Evolutionary conservation across 1,140 invertebrate genomes (phyloP).

Genomic region (Trissolcus basalis): DNA sequence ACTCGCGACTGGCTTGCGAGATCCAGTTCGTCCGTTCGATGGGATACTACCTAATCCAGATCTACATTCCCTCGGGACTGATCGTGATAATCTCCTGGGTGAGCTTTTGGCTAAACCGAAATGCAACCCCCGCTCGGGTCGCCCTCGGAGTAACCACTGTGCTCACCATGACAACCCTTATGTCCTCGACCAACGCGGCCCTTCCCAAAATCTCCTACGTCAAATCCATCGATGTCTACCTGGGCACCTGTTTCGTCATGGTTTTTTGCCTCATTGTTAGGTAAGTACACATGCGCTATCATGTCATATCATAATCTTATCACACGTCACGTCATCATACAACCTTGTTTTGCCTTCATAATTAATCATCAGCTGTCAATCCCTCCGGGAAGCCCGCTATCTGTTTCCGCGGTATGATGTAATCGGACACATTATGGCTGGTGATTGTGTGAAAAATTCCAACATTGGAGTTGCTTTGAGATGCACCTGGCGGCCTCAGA

Average conservation of each 20-base stretch:
- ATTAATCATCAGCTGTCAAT: slow-evolving; percentile 17
- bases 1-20: slow-evolving; percentile 97
- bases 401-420: slow-evolving; percentile 26
- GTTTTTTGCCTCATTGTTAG: slow-evolving; percentile 95
- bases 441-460: slow-evolving; percentile 54
- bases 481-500: slow-evolving; percentile 40
- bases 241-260: slow-evolving; percentile 99
- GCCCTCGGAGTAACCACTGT: slow-evolving; percentile 97
- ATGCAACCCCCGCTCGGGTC: slow-evolving; percentile 97
- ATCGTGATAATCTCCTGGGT: slow-evolving; percentile 99
- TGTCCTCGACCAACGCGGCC: slow-evolving; percentile 98
- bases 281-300: slow-evolving; percentile 79
- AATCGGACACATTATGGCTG: slow-evolving; percentile 43
- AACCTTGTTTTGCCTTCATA: slow-evolving; percentile 4
- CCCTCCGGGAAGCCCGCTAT: background rate
- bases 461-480: slow-evolving; percentile 22
- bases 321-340: slow-evolving; percentile 4
- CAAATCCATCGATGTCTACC: slow-evolving; percentile 98
- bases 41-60: slow-evolving; percentile 99
- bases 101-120: slow-evolving; percentile 95
- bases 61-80: slow-evolving; percentile 98
- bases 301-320: slow-evolving; percentile 18
- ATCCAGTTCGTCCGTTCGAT: slow-evolving; percentile 98
- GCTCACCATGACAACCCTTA: slow-evolving; percentile 98
- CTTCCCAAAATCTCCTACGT: slow-evolving; percentile 99